These are phyloP conservation scores for Rhagonycha fulva DNA, from an alignment of 2,888 invertebrate species.

Conservation along the genomic window DNA sequence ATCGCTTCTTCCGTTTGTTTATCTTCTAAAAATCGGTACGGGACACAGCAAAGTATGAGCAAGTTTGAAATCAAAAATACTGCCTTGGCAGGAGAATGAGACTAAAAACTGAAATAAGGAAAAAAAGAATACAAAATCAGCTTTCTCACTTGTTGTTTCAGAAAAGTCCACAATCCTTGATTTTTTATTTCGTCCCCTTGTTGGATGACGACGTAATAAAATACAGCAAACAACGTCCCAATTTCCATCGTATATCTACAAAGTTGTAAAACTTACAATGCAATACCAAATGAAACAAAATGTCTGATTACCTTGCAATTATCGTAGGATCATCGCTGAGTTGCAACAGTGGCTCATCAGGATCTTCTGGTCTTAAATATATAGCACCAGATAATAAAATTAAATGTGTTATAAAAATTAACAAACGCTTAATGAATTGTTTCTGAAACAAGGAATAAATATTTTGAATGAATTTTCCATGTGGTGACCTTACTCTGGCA, in stretches of 20 bases:
- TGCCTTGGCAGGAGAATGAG: slow-evolving; percentile 91
- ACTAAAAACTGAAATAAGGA: slow-evolving; percentile 63
- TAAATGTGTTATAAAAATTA: slow-evolving; percentile 86
- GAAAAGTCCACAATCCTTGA: slow-evolving; percentile 87
- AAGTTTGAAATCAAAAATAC: slow-evolving; percentile 92
- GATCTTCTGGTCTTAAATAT: slow-evolving; percentile 81
- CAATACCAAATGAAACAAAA: neutral
- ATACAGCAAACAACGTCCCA: slow-evolving; percentile 81
- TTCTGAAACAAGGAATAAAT: slow-evolving; percentile 62
- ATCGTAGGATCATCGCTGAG: slow-evolving; percentile 60
- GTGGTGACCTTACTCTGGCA: slow-evolving; percentile 72
- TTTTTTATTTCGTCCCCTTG: slow-evolving; percentile 94
- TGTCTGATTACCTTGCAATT: slow-evolving; percentile 49
- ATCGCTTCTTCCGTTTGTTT: slow-evolving; percentile 87
- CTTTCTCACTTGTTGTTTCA: slow-evolving; percentile 81
- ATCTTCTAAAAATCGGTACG: slow-evolving; percentile 76
- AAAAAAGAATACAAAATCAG: neutral
- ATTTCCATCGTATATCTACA: slow-evolving; percentile 79
- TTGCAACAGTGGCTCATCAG: slow-evolving; percentile 60
- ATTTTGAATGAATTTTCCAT: neutral
- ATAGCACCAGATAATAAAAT: slow-evolving; percentile 87
- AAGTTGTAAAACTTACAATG: neutral
- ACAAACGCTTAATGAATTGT: slow-evolving; percentile 89
- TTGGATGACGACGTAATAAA: slow-evolving; percentile 87
- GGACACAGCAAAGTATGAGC: slow-evolving; percentile 86